These are phyloP conservation scores for Ormia ochracea DNA, from an alignment of 2,888 invertebrate species.

Conservation along the genomic window DNA sequence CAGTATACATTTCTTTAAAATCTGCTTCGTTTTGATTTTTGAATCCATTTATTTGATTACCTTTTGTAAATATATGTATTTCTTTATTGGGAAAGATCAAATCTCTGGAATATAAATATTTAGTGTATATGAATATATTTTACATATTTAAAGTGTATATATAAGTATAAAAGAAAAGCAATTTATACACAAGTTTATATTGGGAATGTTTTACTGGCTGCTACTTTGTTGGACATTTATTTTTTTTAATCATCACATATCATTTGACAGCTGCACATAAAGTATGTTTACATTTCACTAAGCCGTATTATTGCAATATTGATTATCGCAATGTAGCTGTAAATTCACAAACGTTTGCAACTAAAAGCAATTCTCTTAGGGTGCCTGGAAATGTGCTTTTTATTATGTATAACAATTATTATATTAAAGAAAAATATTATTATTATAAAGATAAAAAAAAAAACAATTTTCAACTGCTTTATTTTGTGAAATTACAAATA, in stretches of 20 bases:
- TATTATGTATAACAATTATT: no score
- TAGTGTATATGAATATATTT: conserved; percentile 27
- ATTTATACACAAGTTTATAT: conserved; percentile 31
- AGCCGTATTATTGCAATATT: neutral
- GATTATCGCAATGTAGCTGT: conserved; percentile 19
- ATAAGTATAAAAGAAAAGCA: conserved; percentile 7
- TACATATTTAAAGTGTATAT: conserved; percentile 26
- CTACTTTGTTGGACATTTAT: conserved; percentile 5
- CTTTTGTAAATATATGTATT: conserved; percentile 42
- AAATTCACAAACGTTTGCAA: conserved; percentile 17
- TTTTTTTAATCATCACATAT: conserved; percentile 39
- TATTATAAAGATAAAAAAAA: no score
- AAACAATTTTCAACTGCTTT: no score
- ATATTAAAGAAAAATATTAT: no score
- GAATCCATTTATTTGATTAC: conserved; percentile 37
- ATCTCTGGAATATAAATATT: conserved; percentile 55
- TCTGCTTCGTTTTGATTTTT: conserved; percentile 15
- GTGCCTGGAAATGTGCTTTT: no score
- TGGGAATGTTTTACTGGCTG: conserved; percentile 36
- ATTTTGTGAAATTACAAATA: no score
- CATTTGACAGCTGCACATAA: conserved; percentile 30
- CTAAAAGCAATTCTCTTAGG: conserved; percentile 3
- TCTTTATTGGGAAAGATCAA: conserved; percentile 51
- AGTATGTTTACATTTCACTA: conserved; percentile 28
- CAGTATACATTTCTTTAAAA: conserved; percentile 15